Base-by-base conservation (phyloP, 2,797 vertebrate genomes). In the Alfaro cultratus region DNA sequence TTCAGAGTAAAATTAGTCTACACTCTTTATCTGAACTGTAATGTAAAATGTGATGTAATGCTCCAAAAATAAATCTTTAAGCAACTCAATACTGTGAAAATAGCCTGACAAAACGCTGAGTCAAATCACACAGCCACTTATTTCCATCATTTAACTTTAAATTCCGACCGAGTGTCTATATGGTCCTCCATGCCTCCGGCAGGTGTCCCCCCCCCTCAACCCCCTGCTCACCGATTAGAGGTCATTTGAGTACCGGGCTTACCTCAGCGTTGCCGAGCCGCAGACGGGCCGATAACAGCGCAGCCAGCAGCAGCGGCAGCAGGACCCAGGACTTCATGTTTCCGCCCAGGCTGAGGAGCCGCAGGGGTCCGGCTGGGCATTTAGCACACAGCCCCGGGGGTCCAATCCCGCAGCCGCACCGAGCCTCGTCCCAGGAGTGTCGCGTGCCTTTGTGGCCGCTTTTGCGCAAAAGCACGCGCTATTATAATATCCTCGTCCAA, bases 351-450 rank as follows among this genome's bases (percentile, higher is more conserved):
- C 93, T 91, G 93, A 88, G 85, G 92, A 94, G 92, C 87, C 91
- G 92, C 92, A 83, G 83, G 88, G 91, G 93, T 90, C 92, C 91
- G 92, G 92, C 93, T 92, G 93, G 89, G 92, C 95, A 95, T 95
- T 92, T 89, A 95, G 89, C 88, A 87, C 82, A 26, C 21, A 26
- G 49, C 53, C 87, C 31, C 74, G 82, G 87, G 91, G 76, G 90
- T 93, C 91, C 91, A 89, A 92, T 90, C 90, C 84, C 76, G 76
- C 80, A 81, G 79, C 74, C 62, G 70, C 85, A 82, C 88, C 91
- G 87, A 88, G 84, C 85, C 81, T 78, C 80, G 86, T 90, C 88
- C 88, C 78, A 77, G 85, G 80, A 53, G 21, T 53, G 82, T 77
- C 73, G 84, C 47, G 80, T 49, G 79, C 74, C 49, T 53, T 21